Conservation (phyloP, 2,113 vertebrate species). For the Salvelinus alpinus region DNA sequence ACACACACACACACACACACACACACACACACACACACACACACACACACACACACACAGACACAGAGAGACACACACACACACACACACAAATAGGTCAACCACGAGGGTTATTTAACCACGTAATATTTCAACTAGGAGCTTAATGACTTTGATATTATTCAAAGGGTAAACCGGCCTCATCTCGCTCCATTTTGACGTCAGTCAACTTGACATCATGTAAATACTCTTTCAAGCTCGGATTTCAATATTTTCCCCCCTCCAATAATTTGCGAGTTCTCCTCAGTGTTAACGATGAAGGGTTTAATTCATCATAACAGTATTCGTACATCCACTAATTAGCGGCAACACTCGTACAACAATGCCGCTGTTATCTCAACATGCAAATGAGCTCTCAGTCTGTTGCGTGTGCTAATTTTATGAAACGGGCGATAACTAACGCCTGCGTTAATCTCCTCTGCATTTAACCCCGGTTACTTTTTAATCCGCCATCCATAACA, state of each 20-base stretch:
- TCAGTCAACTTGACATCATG: conserved; percentile 70
- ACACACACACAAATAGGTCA: conserved; percentile 53
- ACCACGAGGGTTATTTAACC: conserved; percentile 56
- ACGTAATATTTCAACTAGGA: conserved; percentile 66
- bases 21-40: background rate
- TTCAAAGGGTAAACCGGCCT: conserved; percentile 46
- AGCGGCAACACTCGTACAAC: conserved; percentile 75
- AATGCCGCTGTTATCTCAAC: conserved; percentile 74
- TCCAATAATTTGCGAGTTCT: conserved; percentile 70
- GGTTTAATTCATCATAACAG: conserved; percentile 79
- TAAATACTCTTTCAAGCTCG: conserved; percentile 65
- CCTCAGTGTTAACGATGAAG: conserved; percentile 77
- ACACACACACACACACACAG: background rate
- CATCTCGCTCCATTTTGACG: conserved; percentile 38
- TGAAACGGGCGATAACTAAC: conserved; percentile 69
- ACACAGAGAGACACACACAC: conserved; percentile 1
- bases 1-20: conserved; percentile 20
- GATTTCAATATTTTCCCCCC: conserved; percentile 49
- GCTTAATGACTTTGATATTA: conserved; percentile 60
- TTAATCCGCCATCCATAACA: conserved; percentile 74
- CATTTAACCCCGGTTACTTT: conserved; percentile 74
- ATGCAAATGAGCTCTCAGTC: conserved; percentile 78
- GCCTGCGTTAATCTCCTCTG: conserved; percentile 68
- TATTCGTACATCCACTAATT: conserved; percentile 77
- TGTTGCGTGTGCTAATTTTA: conserved; percentile 74